Evolutionary conservation across 2,113 vertebrate genomes (phyloP), one percentile per base, ranked within the genome.

Genomic region (Chloropsis cyanopogon): DNA sequence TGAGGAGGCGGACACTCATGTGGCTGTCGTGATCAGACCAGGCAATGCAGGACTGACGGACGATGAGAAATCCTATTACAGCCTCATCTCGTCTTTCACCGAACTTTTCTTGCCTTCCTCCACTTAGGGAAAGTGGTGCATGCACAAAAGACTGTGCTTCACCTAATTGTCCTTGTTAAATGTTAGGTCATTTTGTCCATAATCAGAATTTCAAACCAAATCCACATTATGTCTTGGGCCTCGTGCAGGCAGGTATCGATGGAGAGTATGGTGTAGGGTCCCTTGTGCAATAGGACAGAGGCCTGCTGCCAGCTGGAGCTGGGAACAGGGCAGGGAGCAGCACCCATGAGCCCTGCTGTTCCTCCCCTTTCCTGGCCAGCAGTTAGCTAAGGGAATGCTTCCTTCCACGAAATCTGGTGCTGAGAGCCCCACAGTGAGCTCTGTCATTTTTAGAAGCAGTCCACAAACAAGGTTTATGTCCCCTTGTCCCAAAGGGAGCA

Each of bases 41-140:
- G 99, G 99, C 56, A 99, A 99, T 10, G 98, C 98, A n/a, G 99
- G 99, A 83, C 95, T 99, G 82, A 99, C 99, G 0, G 99, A 99
- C 0, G 99, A 99, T 26, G 99, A 99, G 95, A 98, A 98, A 49
- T 97, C 97, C 0, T 98, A 98, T 82, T 99, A 99, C 90, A 98
- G 86, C 92, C 98, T 99, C 94, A 97, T 99, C 83, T 98, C 98
- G 0, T 99, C 99, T 92, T 99, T 99, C 96, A 98, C 93, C 4
- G 99, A 99, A 86, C 97, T 99, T 23, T 97, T 97, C 93, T 93
- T 98, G 94, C 98, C 95, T 6, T 95, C 98, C 4, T 98, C 97
- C 11, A 61, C 95, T 92, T 99, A 98, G 98, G 93, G 33, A 64
- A 13, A 79, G 64, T 1, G 1, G 9, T 52, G 31, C 37, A 33